phyloP scores from a whole-genome alignment of 2,113 vertebrate genomes.

The Onychostruthus taczanowskii region DNA sequence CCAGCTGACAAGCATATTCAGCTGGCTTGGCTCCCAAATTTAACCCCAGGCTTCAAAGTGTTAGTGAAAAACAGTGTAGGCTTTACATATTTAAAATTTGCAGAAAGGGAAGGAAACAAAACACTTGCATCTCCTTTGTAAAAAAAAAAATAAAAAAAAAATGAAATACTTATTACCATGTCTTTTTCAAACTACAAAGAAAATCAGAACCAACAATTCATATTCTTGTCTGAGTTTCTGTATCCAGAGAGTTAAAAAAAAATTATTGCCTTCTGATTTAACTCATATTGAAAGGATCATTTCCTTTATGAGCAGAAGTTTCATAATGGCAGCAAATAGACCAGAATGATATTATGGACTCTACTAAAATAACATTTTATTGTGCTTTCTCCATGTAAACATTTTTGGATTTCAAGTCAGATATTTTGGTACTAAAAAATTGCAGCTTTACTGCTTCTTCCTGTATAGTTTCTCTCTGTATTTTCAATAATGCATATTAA shows the following conservation, averaged over 20 bases:
- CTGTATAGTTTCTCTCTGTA: not conserved
- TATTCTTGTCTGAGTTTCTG: not conserved
- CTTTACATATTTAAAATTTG: not conserved
- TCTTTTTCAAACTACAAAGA: not conserved
- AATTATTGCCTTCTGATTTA: not conserved
- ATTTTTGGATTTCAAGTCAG: not conserved
- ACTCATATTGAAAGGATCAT: not conserved
- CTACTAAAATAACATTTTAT: not conserved
- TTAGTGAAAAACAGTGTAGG: not conserved
- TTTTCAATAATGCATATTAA: not conserved
- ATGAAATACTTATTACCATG: not conserved
- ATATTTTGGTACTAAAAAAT: not conserved
- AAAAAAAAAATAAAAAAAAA: not conserved
- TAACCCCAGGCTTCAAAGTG: not conserved
- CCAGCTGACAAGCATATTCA: not conserved
- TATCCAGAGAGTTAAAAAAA: not conserved
- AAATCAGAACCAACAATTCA: not conserved
- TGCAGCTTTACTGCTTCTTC: not conserved
- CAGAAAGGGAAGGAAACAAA: not conserved
- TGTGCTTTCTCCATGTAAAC: not conserved
- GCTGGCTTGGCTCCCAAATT: not conserved
- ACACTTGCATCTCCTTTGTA: not conserved
- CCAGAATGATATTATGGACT: not conserved
- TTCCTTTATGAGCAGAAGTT: not conserved
- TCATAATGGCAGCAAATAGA: not conserved